Evolutionary conservation across 2,888 invertebrate species (phyloP).

Genomic region (Drosophila siamana): DNA sequence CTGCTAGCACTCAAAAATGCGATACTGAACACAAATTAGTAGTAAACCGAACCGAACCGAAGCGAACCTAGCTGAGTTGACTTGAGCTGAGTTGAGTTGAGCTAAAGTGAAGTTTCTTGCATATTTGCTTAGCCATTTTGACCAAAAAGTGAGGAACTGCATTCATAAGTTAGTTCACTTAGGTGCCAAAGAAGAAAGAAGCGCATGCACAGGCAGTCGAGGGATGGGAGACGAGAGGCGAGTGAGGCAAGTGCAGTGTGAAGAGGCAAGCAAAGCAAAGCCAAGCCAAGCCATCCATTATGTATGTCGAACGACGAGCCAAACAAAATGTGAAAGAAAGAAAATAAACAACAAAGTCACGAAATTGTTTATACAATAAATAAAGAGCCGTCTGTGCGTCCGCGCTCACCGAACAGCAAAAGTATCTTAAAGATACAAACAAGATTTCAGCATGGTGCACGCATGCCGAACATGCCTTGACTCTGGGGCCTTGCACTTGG

Average conservation of each 20-base stretch:
- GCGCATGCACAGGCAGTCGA: neutral
- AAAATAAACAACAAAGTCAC: slow-evolving; percentile 73
- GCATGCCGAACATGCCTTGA: slow-evolving; percentile 62
- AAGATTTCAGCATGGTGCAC: slow-evolving; percentile 65
- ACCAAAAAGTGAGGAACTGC: slow-evolving; percentile 43
- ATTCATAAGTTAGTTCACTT: slow-evolving; percentile 36
- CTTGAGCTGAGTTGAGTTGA: neutral
- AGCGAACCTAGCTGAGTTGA: neutral
- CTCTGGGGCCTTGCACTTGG: slow-evolving; percentile 23
- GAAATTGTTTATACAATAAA: slow-evolving; percentile 80
- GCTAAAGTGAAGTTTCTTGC: slow-evolving; percentile 50
- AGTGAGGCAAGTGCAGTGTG: slow-evolving; percentile 27
- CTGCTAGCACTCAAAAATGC: slow-evolving; percentile 44
- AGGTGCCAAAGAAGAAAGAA: slow-evolving; percentile 10
- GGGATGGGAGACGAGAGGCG: neutral
- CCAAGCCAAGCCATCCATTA: slow-evolving; percentile 57
- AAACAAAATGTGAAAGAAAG: slow-evolving; percentile 68
- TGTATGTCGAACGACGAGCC: slow-evolving; percentile 62
- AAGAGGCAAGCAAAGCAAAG: neutral
- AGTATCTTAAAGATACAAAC: slow-evolving; percentile 80
- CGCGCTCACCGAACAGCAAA: slow-evolving; percentile 66
- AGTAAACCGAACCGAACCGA: slow-evolving; percentile 29
- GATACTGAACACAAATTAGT: slow-evolving; percentile 67
- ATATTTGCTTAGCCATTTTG: slow-evolving; percentile 69
- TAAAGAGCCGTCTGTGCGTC: slow-evolving; percentile 55